Conservation (phyloP, 2,113 vertebrate species). For the Oryzias celebensis region DNA sequence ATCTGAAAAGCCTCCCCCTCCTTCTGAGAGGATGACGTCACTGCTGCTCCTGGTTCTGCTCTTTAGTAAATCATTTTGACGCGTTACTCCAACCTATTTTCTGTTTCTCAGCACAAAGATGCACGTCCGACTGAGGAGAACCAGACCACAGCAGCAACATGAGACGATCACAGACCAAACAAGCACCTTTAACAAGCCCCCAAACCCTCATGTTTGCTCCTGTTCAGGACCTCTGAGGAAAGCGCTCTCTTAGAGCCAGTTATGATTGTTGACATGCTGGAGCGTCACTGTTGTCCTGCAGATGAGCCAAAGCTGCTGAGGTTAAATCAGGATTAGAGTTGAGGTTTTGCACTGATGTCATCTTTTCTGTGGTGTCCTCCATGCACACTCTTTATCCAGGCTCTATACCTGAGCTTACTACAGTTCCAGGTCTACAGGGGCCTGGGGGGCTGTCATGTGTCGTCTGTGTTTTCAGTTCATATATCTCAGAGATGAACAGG, state of each 20-base stretch:
- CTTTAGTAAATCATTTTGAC: slow-evolving; percentile 47
- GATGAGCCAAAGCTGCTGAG: slow-evolving; percentile 27
- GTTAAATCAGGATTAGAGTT: slow-evolving; percentile 54
- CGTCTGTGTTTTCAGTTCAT: too few relatives aligned
- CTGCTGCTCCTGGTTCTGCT: slow-evolving; percentile 41
- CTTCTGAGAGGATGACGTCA: slow-evolving; percentile 67
- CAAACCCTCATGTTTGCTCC: background rate
- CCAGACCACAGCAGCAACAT: background rate
- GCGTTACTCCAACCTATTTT: slow-evolving; percentile 8
- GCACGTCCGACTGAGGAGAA: background rate
- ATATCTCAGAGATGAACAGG: too few relatives aligned
- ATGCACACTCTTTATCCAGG: slow-evolving; percentile 25
- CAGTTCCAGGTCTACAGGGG: slow-evolving; percentile 30
- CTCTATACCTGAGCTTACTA: slow-evolving; percentile 52
- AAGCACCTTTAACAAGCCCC: background rate
- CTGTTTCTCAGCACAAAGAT: slow-evolving; percentile 23
- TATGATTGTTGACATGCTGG: background rate
- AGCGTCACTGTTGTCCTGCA: background rate
- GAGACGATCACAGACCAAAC: background rate
- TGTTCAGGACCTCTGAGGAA: background rate
- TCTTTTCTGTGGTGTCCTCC: slow-evolving; percentile 20
- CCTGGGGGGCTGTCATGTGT: slow-evolving; percentile 3
- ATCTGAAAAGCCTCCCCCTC: slow-evolving; percentile 16
- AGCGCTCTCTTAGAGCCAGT: background rate
- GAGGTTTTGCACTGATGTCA: slow-evolving; percentile 59